Base-by-base conservation (phyloP, 2,888 invertebrate genomes). In the Megalurothrips usitatus region DNA sequence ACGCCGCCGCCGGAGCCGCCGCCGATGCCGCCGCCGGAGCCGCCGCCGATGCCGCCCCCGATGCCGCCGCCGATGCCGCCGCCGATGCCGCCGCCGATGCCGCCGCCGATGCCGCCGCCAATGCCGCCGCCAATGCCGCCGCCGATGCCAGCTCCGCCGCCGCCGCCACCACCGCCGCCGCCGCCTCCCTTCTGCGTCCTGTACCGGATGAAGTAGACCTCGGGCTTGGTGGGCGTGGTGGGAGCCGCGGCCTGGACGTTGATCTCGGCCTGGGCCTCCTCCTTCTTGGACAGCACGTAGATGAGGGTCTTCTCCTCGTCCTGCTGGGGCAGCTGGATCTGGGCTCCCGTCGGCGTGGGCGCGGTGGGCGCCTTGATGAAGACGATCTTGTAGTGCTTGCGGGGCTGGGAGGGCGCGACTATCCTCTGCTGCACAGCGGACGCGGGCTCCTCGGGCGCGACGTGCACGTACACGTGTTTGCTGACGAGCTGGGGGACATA, bases 391-490 rank as follows among this genome's bases (percentile, higher is more conserved):
- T 85, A 85, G 79, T 85, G 84, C 28, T 84, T 85, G 78, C 84
- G 84, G 4, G 84, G 84, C 17, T 82, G 82, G 8, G 82, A 79
- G 26, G 34, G 43, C 0, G 58, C 58, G n/a, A 68, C 68, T n/a
- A 68, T 68, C 68, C 68, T 23, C 68, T 68, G 68, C 68, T 68
- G 68, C 23, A 68, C 68, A 11, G 68, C 23, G 23, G 68, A 68
- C n/a, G 49, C 43, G 6, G 81, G 81, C 79, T 84, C 83, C 48
- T 82, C 82, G 11, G 84, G 85, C 14, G 90, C 89, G 1, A 85
- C 83, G 81, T 84, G 85, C 14, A 90, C 87, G 84, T 89, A 90
- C 8, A 85, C 84, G 79, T 84, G 84, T 79, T 85, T 85, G 81
- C 68, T 68, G 68, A 68, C 23, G 68, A 68, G 68, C 68, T 68